phyloP scores from a whole-genome alignment of 1,140 invertebrate species.

The Drosophila jambulina region DNA sequence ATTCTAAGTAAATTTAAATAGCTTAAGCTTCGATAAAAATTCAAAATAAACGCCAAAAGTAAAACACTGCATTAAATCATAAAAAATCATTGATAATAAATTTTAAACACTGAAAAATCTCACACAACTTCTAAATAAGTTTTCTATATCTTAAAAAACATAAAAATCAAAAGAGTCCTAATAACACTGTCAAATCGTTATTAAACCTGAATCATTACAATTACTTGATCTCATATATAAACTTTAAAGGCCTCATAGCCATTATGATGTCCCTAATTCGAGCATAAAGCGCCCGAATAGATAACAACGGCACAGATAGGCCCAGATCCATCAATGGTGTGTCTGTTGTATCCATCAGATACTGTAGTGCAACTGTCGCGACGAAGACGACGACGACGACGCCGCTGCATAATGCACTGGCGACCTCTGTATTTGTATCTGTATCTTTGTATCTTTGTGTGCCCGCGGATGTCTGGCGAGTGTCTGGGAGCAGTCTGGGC shows the following conservation, averaged over 20 bases:
- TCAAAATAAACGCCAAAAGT: not conserved
- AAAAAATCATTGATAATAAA: not conserved
- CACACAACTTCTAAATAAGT: not conserved
- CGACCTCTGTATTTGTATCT: conserved; percentile 53
- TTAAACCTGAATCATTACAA: no score
- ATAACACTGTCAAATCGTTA: not conserved
- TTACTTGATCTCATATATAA: not conserved
- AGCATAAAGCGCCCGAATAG: conserved; percentile 4
- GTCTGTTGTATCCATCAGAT: conserved; percentile 56
- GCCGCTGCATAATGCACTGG: conserved; percentile 58
- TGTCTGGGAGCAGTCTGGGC: conserved; percentile 85
- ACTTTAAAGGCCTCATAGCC: conserved; percentile 2
- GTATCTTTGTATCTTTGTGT: conserved; percentile 41
- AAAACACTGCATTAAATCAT: not conserved
- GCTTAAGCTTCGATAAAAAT: not conserved
- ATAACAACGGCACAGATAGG: conserved; percentile 4
- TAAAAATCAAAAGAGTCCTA: not conserved
- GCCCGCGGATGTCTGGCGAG: conserved; percentile 71
- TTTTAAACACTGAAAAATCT: no score
- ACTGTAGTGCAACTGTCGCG: conserved; percentile 58
- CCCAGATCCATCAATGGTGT: conserved; percentile 37
- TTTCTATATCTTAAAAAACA: not conserved
- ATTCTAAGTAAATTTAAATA: not conserved
- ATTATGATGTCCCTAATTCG: conserved; percentile 6
- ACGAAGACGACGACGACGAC: conserved; percentile 52